Evolutionary conservation across 2,888 invertebrate species (phyloP), one percentile per base, ranked within the genome.

Genomic region (Phorcus lineatus): DNA sequence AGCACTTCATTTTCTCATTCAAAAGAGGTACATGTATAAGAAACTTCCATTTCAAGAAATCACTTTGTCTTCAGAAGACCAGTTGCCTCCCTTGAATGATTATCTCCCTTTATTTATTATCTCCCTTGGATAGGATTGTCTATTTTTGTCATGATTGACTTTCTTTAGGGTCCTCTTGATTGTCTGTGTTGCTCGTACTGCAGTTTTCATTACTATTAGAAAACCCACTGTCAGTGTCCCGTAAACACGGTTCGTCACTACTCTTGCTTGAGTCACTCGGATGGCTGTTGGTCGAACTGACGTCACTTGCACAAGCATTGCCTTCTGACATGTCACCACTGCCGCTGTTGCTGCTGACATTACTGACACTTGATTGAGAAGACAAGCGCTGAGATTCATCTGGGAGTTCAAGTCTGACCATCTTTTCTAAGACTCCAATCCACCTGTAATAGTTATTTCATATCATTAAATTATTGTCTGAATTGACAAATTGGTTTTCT

Each of bases 361-460:
- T 81, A 47, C 84, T 84, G 75, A 79, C 79, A 67, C 81, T 84
- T 54, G 86, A 84, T 22, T 81, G 80, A 9, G 84, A 82, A 1
- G 86, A 86, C 22, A 81, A 57, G n/a, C 84, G 81, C 24, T 81
- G 76, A 3, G 79, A 82, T 24, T 86, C 83, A 31, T 85, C 83
- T 6, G 91, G 91, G 0, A 91, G 79, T 79, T 91, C 86, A 2
- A 87, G 80, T n/a, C 80, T 70, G 3, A 87, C 88, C 74, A 90
- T 82, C 76, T 89, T 89, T 31, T 85, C 84, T 55, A 91, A 78
- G 16, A 88, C 92, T 84, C 93, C 88, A 67, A 94, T 90, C 94
- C 94, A 95, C 86, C 94, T 94, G 88, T 13, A 86, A 87, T 47
- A 47, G 4, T 47, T 47, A 47, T 47, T 47, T 11, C 6, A 1